Evolutionary conservation across 2,113 vertebrate species (phyloP), one percentile per base, ranked within the genome.

Genomic region (Leucosticte australis): DNA sequence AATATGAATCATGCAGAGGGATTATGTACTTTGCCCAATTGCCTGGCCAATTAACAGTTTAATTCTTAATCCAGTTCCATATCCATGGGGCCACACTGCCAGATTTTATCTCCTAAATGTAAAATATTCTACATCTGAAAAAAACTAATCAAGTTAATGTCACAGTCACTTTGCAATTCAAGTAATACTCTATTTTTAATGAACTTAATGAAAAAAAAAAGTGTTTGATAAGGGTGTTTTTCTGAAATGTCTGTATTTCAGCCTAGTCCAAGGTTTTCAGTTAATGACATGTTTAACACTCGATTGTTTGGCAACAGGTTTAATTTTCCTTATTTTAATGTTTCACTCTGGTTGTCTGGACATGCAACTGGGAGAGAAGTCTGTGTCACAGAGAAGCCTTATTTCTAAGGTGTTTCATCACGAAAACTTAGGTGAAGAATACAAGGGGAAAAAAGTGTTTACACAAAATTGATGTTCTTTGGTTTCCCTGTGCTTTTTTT

Each of bases 61-160:
- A 89, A 87, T 94, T 89, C 94, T 94, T 96, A 94, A 96, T 94
- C 77, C 78, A 68, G 82, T 94, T 86, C 82, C 62, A 91, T 88
- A 90, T 78, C 75, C 87, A 67, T n/a, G 68, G 83, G 70, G 70
- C 77, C 31, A 85, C 0, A 3, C 46, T 83, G 70, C 57, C 93
- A 94, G 79, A 95, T 95, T 92, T 96, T 96, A 95, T 93, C 93
- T 94, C 47, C 46, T 88, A 85, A 95, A 94, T 90, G 44, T 87
- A 57, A 94, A 95, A 92, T 84, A 93, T 60, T 92, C 86, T 93
- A 62, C 62, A 91, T 93, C 46, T 76, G 73, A 96, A 93, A 96
- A 94, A 75, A 83, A 27, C 71, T 55, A 76, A 95, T 93, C 77
- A 89, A 84, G 67, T 89, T 95, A 93, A 91, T 93, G 91, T 87